phyloP scores from a whole-genome alignment of 2,797 vertebrate genomes.

The Lagocephalus sceleratus region DNA sequence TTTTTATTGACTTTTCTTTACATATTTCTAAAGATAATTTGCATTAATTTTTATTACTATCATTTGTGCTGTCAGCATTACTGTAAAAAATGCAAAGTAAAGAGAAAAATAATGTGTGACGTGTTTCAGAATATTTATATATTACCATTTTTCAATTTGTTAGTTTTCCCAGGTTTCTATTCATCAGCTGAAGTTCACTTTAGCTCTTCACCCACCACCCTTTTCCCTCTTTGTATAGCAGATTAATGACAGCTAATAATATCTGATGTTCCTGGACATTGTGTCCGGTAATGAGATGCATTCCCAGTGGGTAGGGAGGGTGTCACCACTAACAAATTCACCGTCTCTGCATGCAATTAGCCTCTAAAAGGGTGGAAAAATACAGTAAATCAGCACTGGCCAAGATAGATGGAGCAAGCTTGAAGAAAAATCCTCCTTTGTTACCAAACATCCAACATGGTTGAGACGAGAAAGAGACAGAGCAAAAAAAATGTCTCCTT shows the following conservation, averaged over 20 bases:
- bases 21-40: too few species aligned
- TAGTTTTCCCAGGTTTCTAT: slow-evolving; percentile 69
- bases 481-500: slow-evolving; percentile 67
- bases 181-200: slow-evolving; percentile 41
- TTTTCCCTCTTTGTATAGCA: slow-evolving; percentile 81
- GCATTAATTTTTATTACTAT: background rate
- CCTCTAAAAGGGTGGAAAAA: slow-evolving; percentile 91
- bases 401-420: slow-evolving; percentile 85
- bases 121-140: slow-evolving; percentile 25
- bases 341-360: slow-evolving; percentile 91
- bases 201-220: slow-evolving; percentile 39
- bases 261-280: slow-evolving; percentile 99
- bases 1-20: too few species aligned
- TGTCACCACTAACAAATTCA: slow-evolving; percentile 99
- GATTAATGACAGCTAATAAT: slow-evolving; percentile 99
- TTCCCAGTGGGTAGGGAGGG: slow-evolving; percentile 93
- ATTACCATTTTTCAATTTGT: slow-evolving; percentile 75
- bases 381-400: slow-evolving; percentile 88
- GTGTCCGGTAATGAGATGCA: slow-evolving; percentile 94
- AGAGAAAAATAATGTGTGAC: background rate
- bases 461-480: slow-evolving; percentile 40
- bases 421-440: slow-evolving; percentile 74
- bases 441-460: slow-evolving; percentile 68
- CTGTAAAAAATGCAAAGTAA: background rate
- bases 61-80: background rate